Evolutionary conservation across 1,140 invertebrate genomes (phyloP), one percentile per base, ranked within the genome.

Genomic region (Cecropterus lyciades): DNA sequence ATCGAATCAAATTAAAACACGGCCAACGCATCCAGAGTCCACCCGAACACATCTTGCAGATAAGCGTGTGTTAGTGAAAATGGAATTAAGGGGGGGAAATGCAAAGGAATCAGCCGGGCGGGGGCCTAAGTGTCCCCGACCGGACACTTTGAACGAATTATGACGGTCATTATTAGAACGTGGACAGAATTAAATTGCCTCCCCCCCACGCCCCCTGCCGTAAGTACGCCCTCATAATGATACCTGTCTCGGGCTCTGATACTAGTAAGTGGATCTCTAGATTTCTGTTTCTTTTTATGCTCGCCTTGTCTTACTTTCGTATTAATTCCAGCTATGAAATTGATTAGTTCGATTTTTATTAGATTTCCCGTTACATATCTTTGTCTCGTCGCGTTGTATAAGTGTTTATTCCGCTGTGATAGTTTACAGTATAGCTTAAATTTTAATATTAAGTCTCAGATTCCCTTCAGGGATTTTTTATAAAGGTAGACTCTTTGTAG

Each of bases 71-170:
- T 81, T 85, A 84, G 85, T 85, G 82, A 81, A 87, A 91, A 86
- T 85, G 82, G 84, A 86, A 87, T 88, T 83, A 88, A 80, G 79
- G 80, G 84, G 81, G 79, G 85, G 69, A 71, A 84, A 89, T 91
- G 88, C 85, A 91, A 91, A 91, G 87, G 88, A 91, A 91, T 89
- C 84, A 79, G 77, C 71, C 75, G 73, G 73, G 71, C 70, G 76
- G 80, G 79, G 85, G 84, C 74, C 73, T 84, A 82, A 88, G 80
- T 82, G 84, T 88, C 87, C 88, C 88, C 80, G 87, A 89, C 91
- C 92, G 92, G 92, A 93, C 92, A 93, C 91, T 93, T 93, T 92
- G 91, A 92, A 92, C 92, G 91, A 93, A 92, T 93, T 93, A 93
- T 93, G 92, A 93, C 88, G 89, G 92, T 92, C 91, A 93, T 93